Percentiles rank a stretch among this genome's conserved stretches.
Conservation (phyloP, 2,888 invertebrate genomes). For the Nemoura dubitans region DNA sequence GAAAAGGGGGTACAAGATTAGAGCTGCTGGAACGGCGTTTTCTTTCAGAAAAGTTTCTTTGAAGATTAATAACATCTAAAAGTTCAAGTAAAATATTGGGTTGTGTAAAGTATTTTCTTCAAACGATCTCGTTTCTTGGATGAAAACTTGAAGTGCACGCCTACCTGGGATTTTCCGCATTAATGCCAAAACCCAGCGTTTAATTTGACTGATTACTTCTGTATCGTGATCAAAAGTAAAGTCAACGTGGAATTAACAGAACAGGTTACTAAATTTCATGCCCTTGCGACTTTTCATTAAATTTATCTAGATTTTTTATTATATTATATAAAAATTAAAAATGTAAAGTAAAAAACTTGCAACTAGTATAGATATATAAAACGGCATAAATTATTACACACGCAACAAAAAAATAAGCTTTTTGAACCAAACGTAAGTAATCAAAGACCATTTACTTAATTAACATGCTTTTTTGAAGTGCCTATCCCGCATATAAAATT, state of each 20-base stretch:
- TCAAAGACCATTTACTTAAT: too few species aligned
- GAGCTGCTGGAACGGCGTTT: not conserved
- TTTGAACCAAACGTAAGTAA: too few species aligned
- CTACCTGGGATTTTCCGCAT: too few species aligned
- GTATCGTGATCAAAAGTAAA: not conserved
- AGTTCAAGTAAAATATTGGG: not conserved
- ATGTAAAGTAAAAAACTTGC: too few species aligned
- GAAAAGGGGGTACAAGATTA: not conserved
- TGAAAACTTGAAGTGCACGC: too few species aligned
- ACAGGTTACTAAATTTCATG: not conserved
- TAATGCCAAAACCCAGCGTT: not conserved
- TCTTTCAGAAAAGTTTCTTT: not conserved
- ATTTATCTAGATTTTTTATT: not conserved
- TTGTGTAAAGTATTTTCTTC: not conserved
- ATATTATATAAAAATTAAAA: too few species aligned
- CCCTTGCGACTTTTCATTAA: not conserved
- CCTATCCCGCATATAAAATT: too few species aligned
- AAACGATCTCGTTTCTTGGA: not conserved
- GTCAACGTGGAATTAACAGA: not conserved
- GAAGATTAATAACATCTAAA: conserved; percentile 7
- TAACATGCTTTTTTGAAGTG: too few species aligned
- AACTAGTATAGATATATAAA: too few species aligned
- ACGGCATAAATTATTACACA: too few species aligned
- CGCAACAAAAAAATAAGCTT: too few species aligned
- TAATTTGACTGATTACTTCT: not conserved